Base-by-base conservation (phyloP, 2,113 vertebrate genomes). In the Motacilla alba region DNA sequence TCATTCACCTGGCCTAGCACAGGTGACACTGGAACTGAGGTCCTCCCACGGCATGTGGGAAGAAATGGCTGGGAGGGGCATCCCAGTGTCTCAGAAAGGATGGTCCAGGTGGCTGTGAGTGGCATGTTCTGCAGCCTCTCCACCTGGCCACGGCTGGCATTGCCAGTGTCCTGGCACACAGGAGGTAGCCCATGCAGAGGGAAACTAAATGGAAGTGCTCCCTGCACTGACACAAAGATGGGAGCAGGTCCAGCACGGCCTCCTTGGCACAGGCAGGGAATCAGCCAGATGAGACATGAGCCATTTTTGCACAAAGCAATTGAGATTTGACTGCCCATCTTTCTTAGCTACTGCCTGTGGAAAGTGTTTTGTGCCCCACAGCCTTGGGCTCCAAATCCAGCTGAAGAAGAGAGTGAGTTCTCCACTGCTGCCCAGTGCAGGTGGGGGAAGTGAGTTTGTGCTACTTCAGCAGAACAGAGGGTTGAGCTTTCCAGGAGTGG, bases 41-140 rank as follows among this genome's bases (percentile, higher is more conserved):
- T 58, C 3, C 43, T 67, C 76, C 79, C 52, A 19, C 0, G 0
- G 52, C 27, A 26, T 0, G 6, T 0, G 1, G 70, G 77, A 84
- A 60, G n/a, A 37, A 31, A 33, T n/a, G 28, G 58, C 66, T 3
- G 3, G 44, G 56, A 87, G 44, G 39, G 91, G 27, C 56, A 78
- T 72, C 70, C 72, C 6, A 1, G 19, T 37, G 24, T 21, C 31
- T 93, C 82, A 2, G 0, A 74, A 85, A 70, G 30, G 72, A 33
- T 24, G 30, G 21, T 73, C 52, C 77, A 53, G 18, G 22, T 72
- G 69, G 39, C 60, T 63, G 30, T 35, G 33, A 35, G 44, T 0
- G 0, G 21, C 43, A 20, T 4, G 1, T 64, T 43, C 20, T 12
- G 3, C 49, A 91, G 64, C 39, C 39, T 63, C 56, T 43, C 73